Evolutionary conservation across 2,113 vertebrate species (phyloP), one percentile per base, ranked within the genome.

Genomic region (Caracal caracal): DNA sequence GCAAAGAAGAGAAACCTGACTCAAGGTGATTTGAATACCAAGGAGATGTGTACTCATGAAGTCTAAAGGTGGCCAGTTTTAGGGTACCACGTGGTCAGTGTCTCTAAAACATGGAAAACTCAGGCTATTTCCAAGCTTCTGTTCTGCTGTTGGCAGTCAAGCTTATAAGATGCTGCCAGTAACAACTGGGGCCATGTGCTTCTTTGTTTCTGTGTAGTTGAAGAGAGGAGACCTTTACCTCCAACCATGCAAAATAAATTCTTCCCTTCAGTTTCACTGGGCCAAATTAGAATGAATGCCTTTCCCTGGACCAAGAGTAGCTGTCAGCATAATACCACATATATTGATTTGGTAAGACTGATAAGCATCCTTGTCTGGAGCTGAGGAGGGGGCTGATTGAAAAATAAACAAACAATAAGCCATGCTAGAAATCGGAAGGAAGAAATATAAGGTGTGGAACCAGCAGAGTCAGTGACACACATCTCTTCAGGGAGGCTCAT

Each of bases 81-180:
- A 0, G 4, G 30, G n/a, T 10, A 8, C 28, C 53, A 0, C 40
- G 16, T 2, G n/a, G 35, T 40, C 40, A 49, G 35, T 20, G 16
- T 76, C 12, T 51, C 19, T 19, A 20, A 37, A 20, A 65, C 5
- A 2, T 5, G 2, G 1, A 66, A 82, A 59, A 10, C 16, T 0
- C 12, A 40, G 12, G 7, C 19, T 16, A 35, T 35, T 68, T 37
- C 90, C 19, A 0, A 30, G 26, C 22, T 28, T 83, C 35, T 6
- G 0, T 22, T 17, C 2, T 8, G 0, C 5, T n/a, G 2, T 51
- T 33, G 9, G 10, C 15, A 3, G 24, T 63, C 8, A 12, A 0
- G 30, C n/a, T 82, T 12, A 47, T 6, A 20, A 13, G 47, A 79
- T 30, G 37, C n/a, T 49, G 10, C 17, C 13, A 3, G 26, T 4